Percentiles rank a stretch among this genome's conserved stretches.
These are phyloP conservation scores for Mesitornis unicolor DNA, from an alignment of 2,113 vertebrate species.

Conservation along the genomic window DNA sequence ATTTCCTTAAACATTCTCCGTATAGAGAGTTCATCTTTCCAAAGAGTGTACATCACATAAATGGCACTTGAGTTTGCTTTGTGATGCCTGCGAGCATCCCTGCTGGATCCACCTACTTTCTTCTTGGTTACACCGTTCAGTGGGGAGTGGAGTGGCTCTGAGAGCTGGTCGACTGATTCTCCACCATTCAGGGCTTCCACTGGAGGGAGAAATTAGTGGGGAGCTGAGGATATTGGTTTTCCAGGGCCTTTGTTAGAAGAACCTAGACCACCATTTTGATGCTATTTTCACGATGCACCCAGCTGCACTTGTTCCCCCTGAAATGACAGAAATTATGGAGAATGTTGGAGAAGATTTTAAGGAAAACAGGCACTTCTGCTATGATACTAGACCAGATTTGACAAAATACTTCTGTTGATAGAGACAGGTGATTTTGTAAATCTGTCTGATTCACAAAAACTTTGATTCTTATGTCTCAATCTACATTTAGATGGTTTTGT, in stretches of 20 bases:
- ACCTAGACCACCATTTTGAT: not conserved
- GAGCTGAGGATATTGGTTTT: not conserved
- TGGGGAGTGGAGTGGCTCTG: not conserved
- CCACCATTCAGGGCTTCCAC: not conserved
- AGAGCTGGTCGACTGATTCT: not conserved
- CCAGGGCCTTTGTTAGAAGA: not conserved
- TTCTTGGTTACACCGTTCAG: not conserved
- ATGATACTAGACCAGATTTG: not conserved
- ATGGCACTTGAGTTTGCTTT: not conserved
- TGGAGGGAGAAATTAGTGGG: not conserved
- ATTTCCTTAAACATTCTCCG: not conserved
- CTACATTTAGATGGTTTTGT: not conserved
- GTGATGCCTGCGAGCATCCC: not conserved
- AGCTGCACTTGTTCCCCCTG: not conserved
- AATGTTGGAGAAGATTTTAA: not conserved
- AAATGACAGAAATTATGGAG: not conserved
- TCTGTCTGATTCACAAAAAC: not conserved
- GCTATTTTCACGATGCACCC: not conserved
- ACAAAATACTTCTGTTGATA: not conserved
- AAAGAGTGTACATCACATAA: not conserved
- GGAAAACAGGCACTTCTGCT: not conserved
- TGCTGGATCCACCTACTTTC: not conserved
- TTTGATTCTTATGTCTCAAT: not conserved
- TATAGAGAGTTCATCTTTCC: not conserved
- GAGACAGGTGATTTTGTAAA: not conserved